These are phyloP conservation scores for Tenthredo notha DNA, from an alignment of 2,888 invertebrate genomes.

Conservation along the genomic window DNA sequence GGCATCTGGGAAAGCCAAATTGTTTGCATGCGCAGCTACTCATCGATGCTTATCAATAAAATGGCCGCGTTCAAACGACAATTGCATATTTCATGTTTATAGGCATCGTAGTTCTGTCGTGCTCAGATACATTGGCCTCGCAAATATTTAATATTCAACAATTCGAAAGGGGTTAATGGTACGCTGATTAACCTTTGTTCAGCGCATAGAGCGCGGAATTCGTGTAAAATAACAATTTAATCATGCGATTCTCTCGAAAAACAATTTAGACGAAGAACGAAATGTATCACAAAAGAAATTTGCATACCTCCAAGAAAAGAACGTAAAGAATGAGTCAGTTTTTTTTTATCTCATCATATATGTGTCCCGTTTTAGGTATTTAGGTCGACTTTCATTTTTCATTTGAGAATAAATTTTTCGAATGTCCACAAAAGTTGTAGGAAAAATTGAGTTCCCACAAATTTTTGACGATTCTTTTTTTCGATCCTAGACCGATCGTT, in stretches of 20 bases:
- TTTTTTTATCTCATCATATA: background rate
- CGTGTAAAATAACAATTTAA: background rate
- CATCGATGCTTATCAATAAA: slow-evolving; percentile 19
- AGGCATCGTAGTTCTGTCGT: slow-evolving; percentile 2
- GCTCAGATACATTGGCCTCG: background rate
- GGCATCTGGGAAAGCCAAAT: slow-evolving; percentile 54
- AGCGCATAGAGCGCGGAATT: background rate
- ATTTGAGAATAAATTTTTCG: background rate
- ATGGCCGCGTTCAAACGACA: slow-evolving; percentile 33
- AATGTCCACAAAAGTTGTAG: background rate
- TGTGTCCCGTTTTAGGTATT: no score
- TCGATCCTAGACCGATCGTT: background rate
- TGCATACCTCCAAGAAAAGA: background rate
- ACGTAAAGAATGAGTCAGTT: background rate
- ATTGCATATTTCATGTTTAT: slow-evolving; percentile 27
- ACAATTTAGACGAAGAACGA: background rate
- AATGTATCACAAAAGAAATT: background rate
- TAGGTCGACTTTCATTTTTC: background rate
- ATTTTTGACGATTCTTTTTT: background rate
- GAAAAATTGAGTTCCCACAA: background rate
- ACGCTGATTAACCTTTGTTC: background rate
- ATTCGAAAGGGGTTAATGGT: background rate
- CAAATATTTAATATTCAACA: slow-evolving; percentile 25
- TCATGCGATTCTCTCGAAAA: background rate
- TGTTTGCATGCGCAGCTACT: slow-evolving; percentile 37